These are phyloP conservation scores for Dryadula phaetusa DNA, from an alignment of 2,888 invertebrate genomes.

Conservation along the genomic window DNA sequence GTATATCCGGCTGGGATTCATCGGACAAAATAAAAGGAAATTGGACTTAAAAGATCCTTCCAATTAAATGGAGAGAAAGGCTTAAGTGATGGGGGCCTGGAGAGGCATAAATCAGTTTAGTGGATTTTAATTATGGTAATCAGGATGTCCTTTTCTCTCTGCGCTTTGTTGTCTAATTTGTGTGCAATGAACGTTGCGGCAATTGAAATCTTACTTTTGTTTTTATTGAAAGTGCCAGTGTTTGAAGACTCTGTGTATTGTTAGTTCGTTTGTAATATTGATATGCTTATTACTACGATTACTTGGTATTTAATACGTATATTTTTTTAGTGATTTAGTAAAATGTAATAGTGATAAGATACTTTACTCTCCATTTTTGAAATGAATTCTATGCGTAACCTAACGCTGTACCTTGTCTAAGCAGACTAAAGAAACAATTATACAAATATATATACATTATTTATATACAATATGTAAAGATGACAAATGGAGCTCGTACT, in stretches of 20 bases:
- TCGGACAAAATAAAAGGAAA: conserved; percentile 68
- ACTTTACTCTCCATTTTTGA: no score
- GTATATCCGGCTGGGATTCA: conserved; percentile 73
- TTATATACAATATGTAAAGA: no score
- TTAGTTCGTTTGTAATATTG: conserved; percentile 32
- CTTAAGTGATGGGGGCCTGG: conserved; percentile 72
- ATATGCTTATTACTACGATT: conserved; percentile 6
- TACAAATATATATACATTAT: no score
- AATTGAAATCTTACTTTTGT: conserved; percentile 51
- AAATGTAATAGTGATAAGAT: no score
- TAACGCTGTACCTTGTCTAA: background rate
- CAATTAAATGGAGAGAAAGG: conserved; percentile 73
- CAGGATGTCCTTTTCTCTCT: conserved; percentile 59
- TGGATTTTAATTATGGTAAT: conserved; percentile 64
- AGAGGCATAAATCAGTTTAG: conserved; percentile 65
- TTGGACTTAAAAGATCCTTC: conserved; percentile 69
- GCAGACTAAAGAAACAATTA: background rate
- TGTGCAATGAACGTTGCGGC: conserved; percentile 48
- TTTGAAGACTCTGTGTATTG: conserved; percentile 28
- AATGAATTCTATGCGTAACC: background rate
- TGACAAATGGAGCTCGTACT: no score
- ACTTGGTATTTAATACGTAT: background rate
- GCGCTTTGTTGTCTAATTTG: conserved; percentile 58
- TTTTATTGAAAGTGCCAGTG: conserved; percentile 37
- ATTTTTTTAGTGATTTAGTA: no score